Percentiles rank a stretch among this genome's conserved stretches.
Evolutionary conservation across 2,797 vertebrate species (phyloP).

Genomic region (Semotilus atromaculatus): DNA sequence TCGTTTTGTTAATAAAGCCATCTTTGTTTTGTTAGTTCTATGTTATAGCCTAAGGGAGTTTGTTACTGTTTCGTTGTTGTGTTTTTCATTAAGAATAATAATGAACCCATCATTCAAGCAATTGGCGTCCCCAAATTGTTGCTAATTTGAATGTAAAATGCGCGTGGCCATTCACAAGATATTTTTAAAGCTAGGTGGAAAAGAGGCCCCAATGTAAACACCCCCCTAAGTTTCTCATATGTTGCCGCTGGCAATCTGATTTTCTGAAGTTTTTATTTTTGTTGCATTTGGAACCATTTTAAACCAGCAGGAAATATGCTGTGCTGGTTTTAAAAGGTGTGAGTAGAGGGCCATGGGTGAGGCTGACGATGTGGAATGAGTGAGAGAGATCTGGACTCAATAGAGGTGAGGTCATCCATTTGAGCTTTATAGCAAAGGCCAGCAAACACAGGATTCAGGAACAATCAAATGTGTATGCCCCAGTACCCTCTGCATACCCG

Average conservation of each 20-base stretch:
- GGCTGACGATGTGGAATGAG: conserved; percentile 63
- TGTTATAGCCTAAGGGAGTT: too few species aligned
- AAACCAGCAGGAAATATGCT: conserved; percentile 7
- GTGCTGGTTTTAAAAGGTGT: conserved; percentile 11
- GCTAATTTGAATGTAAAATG: too few species aligned
- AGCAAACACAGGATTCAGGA: conserved; percentile 50
- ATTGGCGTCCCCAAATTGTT: too few species aligned
- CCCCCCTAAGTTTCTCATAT: not conserved
- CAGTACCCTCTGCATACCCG: conserved; percentile 31
- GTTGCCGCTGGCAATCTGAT: not conserved
- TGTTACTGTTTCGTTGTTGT: too few species aligned
- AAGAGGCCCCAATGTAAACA: too few species aligned
- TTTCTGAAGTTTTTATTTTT: not conserved
- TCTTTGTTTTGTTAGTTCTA: too few species aligned
- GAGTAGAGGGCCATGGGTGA: conserved; percentile 30
- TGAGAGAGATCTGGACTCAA: conserved; percentile 65
- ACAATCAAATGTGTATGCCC: conserved; percentile 69
- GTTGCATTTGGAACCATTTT: not conserved
- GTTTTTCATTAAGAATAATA: too few species aligned
- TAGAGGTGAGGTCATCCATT: conserved; percentile 75
- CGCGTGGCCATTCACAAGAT: too few species aligned
- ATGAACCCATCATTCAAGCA: too few species aligned
- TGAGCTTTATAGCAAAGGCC: conserved; percentile 60
- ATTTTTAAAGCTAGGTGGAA: too few species aligned
- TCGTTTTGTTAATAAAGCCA: too few species aligned